phyloP scores from a whole-genome alignment of 2,888 invertebrate species.

The Eristalis tenax region DNA sequence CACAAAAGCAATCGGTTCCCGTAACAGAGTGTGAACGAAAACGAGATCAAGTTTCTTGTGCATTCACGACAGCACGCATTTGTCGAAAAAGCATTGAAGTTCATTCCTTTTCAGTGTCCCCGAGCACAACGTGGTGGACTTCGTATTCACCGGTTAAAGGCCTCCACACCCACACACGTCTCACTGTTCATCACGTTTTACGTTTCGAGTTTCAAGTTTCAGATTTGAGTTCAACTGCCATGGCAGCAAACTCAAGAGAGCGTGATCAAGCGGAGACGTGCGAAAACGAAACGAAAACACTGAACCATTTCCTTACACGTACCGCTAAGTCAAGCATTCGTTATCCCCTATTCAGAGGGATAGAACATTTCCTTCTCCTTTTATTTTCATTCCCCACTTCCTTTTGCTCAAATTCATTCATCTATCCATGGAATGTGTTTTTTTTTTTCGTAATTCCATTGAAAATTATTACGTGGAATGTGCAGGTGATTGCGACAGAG shows the following conservation, averaged over 20 bases:
- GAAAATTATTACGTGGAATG: slow-evolving; percentile 63
- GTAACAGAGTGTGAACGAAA: too few relatives aligned
- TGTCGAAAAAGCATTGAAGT: background rate
- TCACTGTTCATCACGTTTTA: background rate
- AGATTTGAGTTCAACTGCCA: background rate
- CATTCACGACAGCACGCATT: background rate
- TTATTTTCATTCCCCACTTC: background rate
- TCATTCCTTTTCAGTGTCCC: background rate
- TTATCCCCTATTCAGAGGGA: slow-evolving; percentile 53
- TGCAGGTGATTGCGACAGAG: slow-evolving; percentile 61
- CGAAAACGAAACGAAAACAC: slow-evolving; percentile 41
- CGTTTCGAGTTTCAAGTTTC: background rate
- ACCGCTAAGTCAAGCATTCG: slow-evolving; percentile 51
- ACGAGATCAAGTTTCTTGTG: background rate
- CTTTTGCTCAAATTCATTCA: background rate
- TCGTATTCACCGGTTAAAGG: background rate
- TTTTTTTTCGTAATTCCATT: slow-evolving; percentile 48
- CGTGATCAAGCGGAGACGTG: slow-evolving; percentile 27
- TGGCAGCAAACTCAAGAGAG: background rate
- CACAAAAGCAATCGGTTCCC: too few relatives aligned
- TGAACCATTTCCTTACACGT: slow-evolving; percentile 50
- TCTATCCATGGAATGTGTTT: background rate
- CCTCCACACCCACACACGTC: background rate
- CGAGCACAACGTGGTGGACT: background rate
- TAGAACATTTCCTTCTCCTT: background rate